Evolutionary conservation across 1,140 invertebrate species (phyloP), one percentile per base, ranked within the genome.

Genomic region (Drosophila chauvacae): DNA sequence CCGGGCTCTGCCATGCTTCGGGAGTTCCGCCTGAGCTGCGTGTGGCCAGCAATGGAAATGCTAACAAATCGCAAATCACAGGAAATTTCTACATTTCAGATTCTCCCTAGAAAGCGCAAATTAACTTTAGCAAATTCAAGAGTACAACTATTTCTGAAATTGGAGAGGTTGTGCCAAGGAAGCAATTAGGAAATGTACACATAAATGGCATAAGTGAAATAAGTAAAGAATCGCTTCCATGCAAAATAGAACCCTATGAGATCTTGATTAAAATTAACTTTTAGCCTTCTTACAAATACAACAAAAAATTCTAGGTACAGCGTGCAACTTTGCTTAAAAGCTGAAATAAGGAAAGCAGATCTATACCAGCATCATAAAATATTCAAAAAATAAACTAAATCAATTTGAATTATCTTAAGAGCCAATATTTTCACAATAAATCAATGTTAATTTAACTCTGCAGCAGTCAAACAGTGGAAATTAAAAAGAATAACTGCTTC

Each of bases 21-120:
- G 11, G 16, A 51, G 48, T 39, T 44, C 30, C 53, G 20, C 14
- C 39, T 14, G 41, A 58, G 47, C 62, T 77, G 74, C 74, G 58
- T 70, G 75, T 59, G 58, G 28, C 39, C 23, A n/a, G 35, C 20
- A 39, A 39, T 58, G 45, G 16, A 47, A 74, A 72, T 55, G 55
- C 57, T 59, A 28, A 33, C 53, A 62, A 65, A 39, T 66, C n/a
- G 13, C 14, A 23, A 68, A 42, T 50, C 35, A 41, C 51, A 28
- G 66, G 65, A 41, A 72, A 68, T 37, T 66, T 23, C 13, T 26
- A 35, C 26, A 39, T 42, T 51, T 51, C 64, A 41, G 53, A 3
- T 50, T 77, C 39, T 82, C 61, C 73, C 57, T 28, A 44, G 66
- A 81, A 81, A 50, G 42, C 28, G 2, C 16, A 30, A 66, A 55